phyloP scores from a whole-genome alignment of 2,888 invertebrate genomes.

The Cepaea hortensis region DNA sequence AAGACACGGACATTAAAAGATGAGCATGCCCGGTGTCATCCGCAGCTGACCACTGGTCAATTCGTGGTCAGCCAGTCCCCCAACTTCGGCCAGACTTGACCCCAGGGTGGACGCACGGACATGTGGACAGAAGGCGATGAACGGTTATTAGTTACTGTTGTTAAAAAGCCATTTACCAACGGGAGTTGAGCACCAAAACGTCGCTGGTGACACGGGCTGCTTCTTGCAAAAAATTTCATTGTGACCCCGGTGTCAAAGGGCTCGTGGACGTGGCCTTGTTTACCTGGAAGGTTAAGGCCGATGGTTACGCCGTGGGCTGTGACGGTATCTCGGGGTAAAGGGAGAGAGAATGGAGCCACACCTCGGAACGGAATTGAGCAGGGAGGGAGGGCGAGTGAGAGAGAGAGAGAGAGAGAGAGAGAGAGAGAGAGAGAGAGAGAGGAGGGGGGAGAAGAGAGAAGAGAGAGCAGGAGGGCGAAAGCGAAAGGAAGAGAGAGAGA shows the following conservation, averaged over 20 bases:
- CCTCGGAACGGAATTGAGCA: neutral
- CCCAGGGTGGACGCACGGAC: conserved; percentile 25
- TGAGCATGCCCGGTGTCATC: conserved; percentile 37
- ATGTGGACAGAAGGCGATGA: conserved; percentile 41
- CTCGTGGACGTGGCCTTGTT: conserved; percentile 3
- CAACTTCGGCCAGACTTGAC: conserved; percentile 30
- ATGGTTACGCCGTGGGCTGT: neutral
- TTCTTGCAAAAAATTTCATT: conserved; percentile 4
- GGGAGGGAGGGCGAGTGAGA: conserved; percentile 9
- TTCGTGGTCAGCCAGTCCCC: neutral
- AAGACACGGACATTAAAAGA: conserved; percentile 31
- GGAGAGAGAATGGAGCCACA: neutral
- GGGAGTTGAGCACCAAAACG: conserved; percentile 8
- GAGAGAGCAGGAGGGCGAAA: conserved; percentile 20
- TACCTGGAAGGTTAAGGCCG: conserved; percentile 15
- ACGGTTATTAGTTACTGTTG: conserved; percentile 38
- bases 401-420: conserved; percentile 23
- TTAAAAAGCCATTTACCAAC: conserved; percentile 41
- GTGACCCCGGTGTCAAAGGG: conserved; percentile 2
- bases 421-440: conserved; percentile 30
- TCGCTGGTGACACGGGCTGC: neutral
- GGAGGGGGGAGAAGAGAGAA: neutral
- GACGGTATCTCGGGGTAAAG: neutral
- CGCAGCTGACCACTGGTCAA: conserved; percentile 37
- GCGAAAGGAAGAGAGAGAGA: conserved; percentile 20